Conservation (phyloP, 2,113 vertebrate species). For the Menura novaehollandiae region DNA sequence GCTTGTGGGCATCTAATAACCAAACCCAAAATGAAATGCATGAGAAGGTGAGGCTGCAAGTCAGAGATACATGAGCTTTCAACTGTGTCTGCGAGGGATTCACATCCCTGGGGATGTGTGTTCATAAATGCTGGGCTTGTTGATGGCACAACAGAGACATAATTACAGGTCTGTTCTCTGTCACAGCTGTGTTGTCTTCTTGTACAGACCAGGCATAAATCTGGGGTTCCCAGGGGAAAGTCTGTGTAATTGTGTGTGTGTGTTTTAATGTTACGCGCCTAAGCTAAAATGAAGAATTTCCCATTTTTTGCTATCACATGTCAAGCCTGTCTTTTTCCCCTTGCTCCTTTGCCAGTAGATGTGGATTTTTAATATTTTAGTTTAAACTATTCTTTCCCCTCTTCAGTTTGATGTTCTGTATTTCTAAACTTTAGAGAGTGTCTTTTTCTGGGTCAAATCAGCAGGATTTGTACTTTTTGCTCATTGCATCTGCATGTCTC, state of each 20-base stretch:
- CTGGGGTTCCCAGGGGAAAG: background rate
- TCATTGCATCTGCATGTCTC: background rate
- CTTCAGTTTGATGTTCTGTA: background rate
- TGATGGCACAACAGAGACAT: conserved; percentile 29
- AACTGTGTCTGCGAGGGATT: background rate
- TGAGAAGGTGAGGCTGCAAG: background rate
- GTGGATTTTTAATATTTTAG: background rate
- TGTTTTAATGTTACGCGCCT: background rate
- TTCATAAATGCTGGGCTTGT: background rate
- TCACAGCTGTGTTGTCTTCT: background rate
- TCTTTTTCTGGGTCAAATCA: background rate
- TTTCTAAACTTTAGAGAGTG: background rate
- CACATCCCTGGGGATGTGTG: background rate
- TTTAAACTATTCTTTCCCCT: background rate
- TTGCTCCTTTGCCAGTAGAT: background rate
- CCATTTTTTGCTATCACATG: background rate
- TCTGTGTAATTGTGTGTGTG: background rate
- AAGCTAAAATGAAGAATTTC: background rate
- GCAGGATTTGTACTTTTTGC: background rate
- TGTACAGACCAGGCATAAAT: background rate
- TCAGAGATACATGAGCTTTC: background rate
- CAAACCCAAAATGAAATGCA: background rate
- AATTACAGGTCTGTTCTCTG: conserved; percentile 20
- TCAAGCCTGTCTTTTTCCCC: background rate
- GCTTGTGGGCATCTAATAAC: conserved; percentile 5